These are phyloP conservation scores for Mormyrus proboscirostris DNA, from an alignment of 2,797 vertebrate genomes.

Conservation along the genomic window DNA sequence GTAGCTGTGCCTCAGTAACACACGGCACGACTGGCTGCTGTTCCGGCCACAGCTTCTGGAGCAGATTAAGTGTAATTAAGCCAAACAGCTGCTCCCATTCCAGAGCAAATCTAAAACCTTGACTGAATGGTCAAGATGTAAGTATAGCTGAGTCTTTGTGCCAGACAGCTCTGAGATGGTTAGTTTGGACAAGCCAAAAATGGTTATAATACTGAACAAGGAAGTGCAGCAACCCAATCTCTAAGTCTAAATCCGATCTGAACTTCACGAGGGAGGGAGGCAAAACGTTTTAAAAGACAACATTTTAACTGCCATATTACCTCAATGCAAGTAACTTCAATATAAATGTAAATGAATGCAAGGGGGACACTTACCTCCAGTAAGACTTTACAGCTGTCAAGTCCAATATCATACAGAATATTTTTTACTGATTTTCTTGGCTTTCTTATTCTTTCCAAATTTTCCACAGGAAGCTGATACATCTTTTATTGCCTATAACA, in stretches of 20 bases:
- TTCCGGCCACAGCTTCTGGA: background rate
- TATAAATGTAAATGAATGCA: background rate
- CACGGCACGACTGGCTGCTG: background rate
- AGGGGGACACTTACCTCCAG: constrained; percentile 50
- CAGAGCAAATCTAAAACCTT: background rate
- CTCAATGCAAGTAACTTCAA: background rate
- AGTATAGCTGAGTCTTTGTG: background rate
- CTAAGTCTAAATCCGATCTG: background rate
- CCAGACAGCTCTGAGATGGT: background rate
- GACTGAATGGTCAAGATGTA: background rate
- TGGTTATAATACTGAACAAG: background rate
- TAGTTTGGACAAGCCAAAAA: background rate
- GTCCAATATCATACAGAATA: constrained; percentile 85
- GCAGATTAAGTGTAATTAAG: constrained; percentile 9
- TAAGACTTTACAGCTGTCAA: constrained; percentile 73
- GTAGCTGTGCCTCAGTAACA: too few relatives aligned
- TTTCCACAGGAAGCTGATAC: constrained; percentile 93
- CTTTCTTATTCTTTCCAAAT: constrained; percentile 88
- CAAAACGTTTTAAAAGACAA: background rate
- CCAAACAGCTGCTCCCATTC: background rate
- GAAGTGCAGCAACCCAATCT: background rate
- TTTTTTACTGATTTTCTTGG: constrained; percentile 86
- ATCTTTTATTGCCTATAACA: constrained; percentile 67
- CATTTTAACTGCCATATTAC: background rate
- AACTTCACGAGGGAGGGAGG: background rate